These are phyloP conservation scores for Pseudachorutes palmiensis DNA, from an alignment of 1,140 invertebrate species.

Conservation along the genomic window DNA sequence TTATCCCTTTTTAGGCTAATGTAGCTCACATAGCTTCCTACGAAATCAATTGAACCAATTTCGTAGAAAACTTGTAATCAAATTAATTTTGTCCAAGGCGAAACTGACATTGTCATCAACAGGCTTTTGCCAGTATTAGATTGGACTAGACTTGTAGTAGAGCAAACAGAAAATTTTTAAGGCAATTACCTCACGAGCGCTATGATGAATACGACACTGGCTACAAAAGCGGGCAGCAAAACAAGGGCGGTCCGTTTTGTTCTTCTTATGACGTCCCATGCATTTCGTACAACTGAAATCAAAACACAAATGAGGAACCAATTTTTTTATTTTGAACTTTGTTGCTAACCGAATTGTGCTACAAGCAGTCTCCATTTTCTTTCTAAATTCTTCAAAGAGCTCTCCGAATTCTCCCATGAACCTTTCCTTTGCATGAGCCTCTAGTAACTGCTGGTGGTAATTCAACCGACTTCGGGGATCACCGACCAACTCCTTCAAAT, in stretches of 20 bases:
- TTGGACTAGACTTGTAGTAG: neutral
- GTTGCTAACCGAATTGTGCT: conserved; percentile 63
- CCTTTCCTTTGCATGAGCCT: conserved; percentile 57
- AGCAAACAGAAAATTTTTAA: neutral
- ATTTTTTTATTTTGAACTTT: neutral
- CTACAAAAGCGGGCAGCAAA: conserved; percentile 83
- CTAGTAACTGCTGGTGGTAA: conserved; percentile 37
- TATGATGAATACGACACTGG: conserved; percentile 80
- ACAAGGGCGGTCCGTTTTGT: conserved; percentile 70
- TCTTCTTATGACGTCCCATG: conserved; percentile 74
- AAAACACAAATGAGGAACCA: conserved; percentile 9
- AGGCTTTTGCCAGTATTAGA: conserved; percentile 5
- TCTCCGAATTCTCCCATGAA: conserved; percentile 74
- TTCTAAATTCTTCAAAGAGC: conserved; percentile 72
- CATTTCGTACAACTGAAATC: conserved; percentile 72
- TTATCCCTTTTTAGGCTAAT: neutral
- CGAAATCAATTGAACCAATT: no score
- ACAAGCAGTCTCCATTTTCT: conserved; percentile 86
- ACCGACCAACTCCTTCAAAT: conserved; percentile 55
- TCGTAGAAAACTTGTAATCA: no score
- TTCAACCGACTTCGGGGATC: conserved; percentile 59
- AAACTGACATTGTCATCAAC: neutral
- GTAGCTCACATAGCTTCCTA: neutral
- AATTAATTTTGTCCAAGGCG: conserved; percentile 10
- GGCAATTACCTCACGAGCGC: conserved; percentile 69